Percentiles rank a stretch among this genome's conserved stretches.
These are phyloP conservation scores for Artibeus lituratus DNA, from an alignment of 2,797 vertebrate species.

Conservation along the genomic window DNA sequence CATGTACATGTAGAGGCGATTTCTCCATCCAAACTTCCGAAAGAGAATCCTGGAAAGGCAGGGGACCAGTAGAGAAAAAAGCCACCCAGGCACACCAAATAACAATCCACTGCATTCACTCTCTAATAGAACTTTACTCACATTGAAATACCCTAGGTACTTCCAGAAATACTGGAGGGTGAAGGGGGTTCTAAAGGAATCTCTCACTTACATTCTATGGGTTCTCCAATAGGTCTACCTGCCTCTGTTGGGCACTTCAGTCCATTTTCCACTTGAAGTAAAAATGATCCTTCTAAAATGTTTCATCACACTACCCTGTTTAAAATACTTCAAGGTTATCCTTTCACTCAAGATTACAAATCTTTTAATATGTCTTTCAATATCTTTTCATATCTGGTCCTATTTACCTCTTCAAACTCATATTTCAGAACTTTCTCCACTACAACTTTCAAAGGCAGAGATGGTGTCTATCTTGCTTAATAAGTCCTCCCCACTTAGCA, in stretches of 20 bases:
- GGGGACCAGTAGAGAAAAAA: not conserved
- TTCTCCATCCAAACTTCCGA: not conserved
- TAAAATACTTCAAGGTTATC: not conserved
- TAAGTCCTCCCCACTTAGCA: not conserved
- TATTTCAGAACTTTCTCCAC: not conserved
- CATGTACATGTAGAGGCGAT: rapidly evolving
- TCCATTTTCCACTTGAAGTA: not conserved
- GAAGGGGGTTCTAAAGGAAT: not conserved
- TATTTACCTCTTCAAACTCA: not conserved
- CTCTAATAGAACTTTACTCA: not conserved
- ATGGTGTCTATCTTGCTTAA: not conserved
- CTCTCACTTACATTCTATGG: not conserved
- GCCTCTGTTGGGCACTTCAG: not conserved
- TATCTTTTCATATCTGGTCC: not conserved
- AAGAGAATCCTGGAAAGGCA: not conserved
- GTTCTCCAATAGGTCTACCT: not conserved
- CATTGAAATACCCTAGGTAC: not conserved
- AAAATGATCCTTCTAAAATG: not conserved
- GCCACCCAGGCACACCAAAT: not conserved
- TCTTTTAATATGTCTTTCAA: not conserved
- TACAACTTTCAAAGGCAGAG: not conserved
- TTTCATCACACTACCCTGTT: not conserved
- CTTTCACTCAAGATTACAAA: not conserved
- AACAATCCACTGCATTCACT: not conserved
- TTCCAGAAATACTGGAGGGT: not conserved